phyloP scores from a whole-genome alignment of 1,140 invertebrate species.

The Rhyacophila brunnea region DNA sequence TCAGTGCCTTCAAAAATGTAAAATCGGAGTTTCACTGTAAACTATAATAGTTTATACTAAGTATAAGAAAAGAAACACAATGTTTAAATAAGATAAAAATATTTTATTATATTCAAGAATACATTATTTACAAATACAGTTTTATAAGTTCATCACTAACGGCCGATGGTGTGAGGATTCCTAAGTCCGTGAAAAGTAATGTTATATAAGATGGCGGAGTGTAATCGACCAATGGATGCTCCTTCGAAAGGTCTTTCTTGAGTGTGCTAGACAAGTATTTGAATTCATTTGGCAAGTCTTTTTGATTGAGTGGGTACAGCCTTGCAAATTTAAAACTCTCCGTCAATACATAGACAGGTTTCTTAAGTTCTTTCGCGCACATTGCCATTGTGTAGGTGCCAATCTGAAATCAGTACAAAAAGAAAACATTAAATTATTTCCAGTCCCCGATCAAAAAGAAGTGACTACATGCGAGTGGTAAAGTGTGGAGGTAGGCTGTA shows the following conservation, averaged over 20 bases:
- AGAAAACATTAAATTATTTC: too few species aligned
- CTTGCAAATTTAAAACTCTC: constrained; percentile 98
- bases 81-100: too few species aligned
- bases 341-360: constrained; percentile 92
- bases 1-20: too few species aligned
- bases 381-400: constrained; percentile 90
- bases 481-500: too few species aligned
- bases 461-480: too few species aligned
- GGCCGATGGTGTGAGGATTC: constrained; percentile 91
- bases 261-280: constrained; percentile 72
- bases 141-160: constrained; percentile 97
- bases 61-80: too few species aligned
- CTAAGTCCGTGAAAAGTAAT: constrained; percentile 91
- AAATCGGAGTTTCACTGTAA: too few species aligned
- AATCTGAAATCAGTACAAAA: constrained; percentile 61
- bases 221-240: constrained; percentile 92
- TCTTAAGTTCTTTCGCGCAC: constrained; percentile 89
- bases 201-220: constrained; percentile 93
- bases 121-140: constrained; percentile 75
- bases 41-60: too few species aligned
- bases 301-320: constrained; percentile 90
- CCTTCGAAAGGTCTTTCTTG: constrained; percentile 63
- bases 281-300: constrained; percentile 86
- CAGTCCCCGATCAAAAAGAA: too few species aligned
- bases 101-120: too few species aligned